Conservation (phyloP, 2,888 invertebrate species). For the Nomada ruficornis region DNA sequence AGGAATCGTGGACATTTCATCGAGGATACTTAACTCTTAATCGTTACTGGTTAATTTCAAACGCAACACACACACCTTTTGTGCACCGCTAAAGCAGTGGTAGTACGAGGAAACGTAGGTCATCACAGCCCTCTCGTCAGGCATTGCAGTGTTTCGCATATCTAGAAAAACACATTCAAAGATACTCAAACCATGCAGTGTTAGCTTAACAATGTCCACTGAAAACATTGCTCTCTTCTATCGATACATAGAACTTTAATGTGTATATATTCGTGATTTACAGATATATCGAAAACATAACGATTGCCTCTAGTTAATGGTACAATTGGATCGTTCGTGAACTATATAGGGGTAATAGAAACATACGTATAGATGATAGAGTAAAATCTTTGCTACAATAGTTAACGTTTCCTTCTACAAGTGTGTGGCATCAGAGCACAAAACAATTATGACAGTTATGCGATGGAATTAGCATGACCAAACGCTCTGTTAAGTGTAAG, state of each 20-base stretch:
- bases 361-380: conserved; percentile 17
- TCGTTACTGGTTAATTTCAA: conserved; percentile 59
- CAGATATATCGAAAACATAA: conserved; percentile 12
- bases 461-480: conserved; percentile 53
- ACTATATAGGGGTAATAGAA: conserved; percentile 21
- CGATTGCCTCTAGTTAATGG: conserved; percentile 31
- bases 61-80: conserved; percentile 91
- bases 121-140: conserved; percentile 99
- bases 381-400: not conserved
- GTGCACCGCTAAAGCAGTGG: conserved; percentile 99
- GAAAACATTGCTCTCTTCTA: conserved; percentile 38
- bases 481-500: conserved; percentile 62
- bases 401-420: not conserved
- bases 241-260: conserved; percentile 14
- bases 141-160: conserved; percentile 99
- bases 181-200: conserved; percentile 83
- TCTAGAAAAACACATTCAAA: conserved; percentile 87
- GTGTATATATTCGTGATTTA: conserved; percentile 13
- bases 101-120: conserved; percentile 99
- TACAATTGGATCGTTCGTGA: conserved; percentile 19
- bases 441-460: conserved; percentile 43
- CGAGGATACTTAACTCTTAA: too few relatives aligned
- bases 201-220: conserved; percentile 70
- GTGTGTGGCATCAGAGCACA: conserved; percentile 19
- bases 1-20: too few relatives aligned